These are phyloP conservation scores for Adrianichthys oophorus DNA, from an alignment of 2,797 vertebrate genomes.

Conservation along the genomic window DNA sequence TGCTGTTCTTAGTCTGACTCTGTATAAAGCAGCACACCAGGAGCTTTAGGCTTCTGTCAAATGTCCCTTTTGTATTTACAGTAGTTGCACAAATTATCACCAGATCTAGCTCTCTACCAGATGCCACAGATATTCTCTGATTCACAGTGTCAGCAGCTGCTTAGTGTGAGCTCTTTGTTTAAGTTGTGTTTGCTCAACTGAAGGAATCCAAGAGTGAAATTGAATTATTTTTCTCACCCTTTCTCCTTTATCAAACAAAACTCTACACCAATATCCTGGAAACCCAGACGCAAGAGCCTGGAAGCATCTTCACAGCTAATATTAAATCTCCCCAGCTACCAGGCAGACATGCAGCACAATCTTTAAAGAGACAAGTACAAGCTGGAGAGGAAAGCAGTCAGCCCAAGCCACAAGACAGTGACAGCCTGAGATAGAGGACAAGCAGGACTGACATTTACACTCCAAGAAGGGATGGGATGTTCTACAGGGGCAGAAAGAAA, in stretches of 20 bases:
- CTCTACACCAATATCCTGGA: conserved; percentile 65
- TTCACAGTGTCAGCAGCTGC: conserved; percentile 27
- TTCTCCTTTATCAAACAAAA: conserved; percentile 64
- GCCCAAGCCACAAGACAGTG: conserved; percentile 23
- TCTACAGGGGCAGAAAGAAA: conserved; percentile 28
- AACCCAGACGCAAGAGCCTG: conserved; percentile 51
- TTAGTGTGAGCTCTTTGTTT: conserved; percentile 27
- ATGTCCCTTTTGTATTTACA: too few species aligned
- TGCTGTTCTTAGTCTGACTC: too few species aligned
- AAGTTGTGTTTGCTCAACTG: conserved; percentile 17
- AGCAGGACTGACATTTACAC: conserved; percentile 34
- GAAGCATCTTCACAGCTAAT: conserved; percentile 54
- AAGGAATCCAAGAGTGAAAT: conserved; percentile 47
- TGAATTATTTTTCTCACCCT: conserved; percentile 56
- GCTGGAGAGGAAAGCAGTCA: conserved; percentile 32
- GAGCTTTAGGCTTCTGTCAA: too few species aligned
- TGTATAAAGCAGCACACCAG: too few species aligned
- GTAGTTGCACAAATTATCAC: too few species aligned
- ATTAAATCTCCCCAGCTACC: conserved; percentile 72
- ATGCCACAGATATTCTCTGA: conserved; percentile 1
- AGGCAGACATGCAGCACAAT: conserved; percentile 43
- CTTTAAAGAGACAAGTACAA: conserved; percentile 71
- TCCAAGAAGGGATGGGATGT: conserved; percentile 32
- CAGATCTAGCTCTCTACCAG: too few species aligned
- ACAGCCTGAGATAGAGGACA: conserved; percentile 31